Evolutionary conservation across 2,888 invertebrate species (phyloP).

Genomic region (Operophtera brumata): DNA sequence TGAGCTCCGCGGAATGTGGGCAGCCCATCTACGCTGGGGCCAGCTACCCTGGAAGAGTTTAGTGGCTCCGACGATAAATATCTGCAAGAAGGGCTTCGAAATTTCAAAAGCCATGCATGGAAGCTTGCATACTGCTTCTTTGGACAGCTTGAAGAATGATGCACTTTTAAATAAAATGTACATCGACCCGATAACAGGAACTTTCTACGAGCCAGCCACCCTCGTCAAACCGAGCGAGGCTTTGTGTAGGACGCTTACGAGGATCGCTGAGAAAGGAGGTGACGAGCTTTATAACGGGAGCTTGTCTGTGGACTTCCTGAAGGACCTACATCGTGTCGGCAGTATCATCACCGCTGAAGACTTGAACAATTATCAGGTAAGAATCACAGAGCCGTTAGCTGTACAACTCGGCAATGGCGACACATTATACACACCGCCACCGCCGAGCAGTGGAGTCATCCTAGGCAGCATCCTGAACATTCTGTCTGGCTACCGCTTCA

Average conservation of each 20-base stretch:
- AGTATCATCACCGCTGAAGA: slow-evolving; percentile 87
- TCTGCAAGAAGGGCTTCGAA: slow-evolving; percentile 83
- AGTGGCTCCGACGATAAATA: slow-evolving; percentile 79
- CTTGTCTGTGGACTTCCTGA: slow-evolving; percentile 82
- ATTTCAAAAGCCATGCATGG: slow-evolving; percentile 81
- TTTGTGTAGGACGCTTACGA: slow-evolving; percentile 85
- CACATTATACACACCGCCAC: slow-evolving; percentile 88
- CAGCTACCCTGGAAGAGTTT: slow-evolving; percentile 86
- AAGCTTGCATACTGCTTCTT: slow-evolving; percentile 69
- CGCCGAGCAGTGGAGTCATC: slow-evolving; percentile 92
- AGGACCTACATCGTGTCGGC: slow-evolving; percentile 86
- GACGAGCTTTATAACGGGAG: slow-evolving; percentile 89
- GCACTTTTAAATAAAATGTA: slow-evolving; percentile 81
- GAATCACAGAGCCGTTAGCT: slow-evolving; percentile 28
- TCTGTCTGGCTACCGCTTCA: slow-evolving; percentile 79
- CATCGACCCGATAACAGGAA: slow-evolving; percentile 67
- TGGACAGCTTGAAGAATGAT: slow-evolving; percentile 73
- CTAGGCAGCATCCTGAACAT: slow-evolving; percentile 91
- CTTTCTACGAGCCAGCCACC: slow-evolving; percentile 80
- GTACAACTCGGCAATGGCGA: slow-evolving; percentile 81
- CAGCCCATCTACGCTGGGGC: slow-evolving; percentile 86
- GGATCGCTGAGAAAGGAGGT: slow-evolving; percentile 85
- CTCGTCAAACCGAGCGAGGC: slow-evolving; percentile 81
- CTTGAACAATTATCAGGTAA: slow-evolving; percentile 53
- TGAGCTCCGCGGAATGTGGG: slow-evolving; percentile 89